Evolutionary conservation across 2,113 vertebrate genomes (phyloP), one percentile per base, ranked within the genome.

Genomic region (Poecile atricapillus): DNA sequence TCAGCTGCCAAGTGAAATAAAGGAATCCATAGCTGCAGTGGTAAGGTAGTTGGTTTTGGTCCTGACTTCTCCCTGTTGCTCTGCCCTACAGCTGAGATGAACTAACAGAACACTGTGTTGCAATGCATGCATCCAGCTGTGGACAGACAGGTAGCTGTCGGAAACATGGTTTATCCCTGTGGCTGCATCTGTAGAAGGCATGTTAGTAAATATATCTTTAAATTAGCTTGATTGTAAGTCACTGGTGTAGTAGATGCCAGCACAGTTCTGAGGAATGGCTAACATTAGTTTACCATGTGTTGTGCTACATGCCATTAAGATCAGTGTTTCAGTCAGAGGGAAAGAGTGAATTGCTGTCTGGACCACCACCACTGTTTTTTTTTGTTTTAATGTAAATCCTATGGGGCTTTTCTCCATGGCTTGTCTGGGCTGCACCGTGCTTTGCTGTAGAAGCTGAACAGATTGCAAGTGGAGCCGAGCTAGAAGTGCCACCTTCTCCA

Each of bases 21-120:
- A 86, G n/a, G 41, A 67, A 58, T 78, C 64, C 59, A 20, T 7
- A 73, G 16, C 52, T 87, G 41, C 5, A 5, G 17, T 60, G 58
- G 39, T 75, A 50, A 44, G 30, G 43, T 10, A 71, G 41, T 35
- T 95, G 64, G 15, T 83, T 84, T 94, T 64, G 49, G 35, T 78
- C 49, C 46, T 70, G 10, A 13, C 67, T 35, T 82, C 84, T 89
- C 52, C 28, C 14, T 50, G 13, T 2, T 3, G 1, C 25, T 64
- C 52, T 41, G 27, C 2, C 2, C 2, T 4, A 27, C 14, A 55
- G 27, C 31, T 59, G 35, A 55, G 37, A 55, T 43, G 35, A 70
- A 7, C 55, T 28, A 23, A 46, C 2, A 19, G 31, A 67, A 8
- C 5, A 6, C 0, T 0, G 2, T 55, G 41, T 15, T 76, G 41